A percentile compares a stretch with the other conserved stretches of the same genome.
Evolutionary conservation across 2,797 vertebrate species (phyloP).

Genomic region (Loris lydekkerianus): DNA sequence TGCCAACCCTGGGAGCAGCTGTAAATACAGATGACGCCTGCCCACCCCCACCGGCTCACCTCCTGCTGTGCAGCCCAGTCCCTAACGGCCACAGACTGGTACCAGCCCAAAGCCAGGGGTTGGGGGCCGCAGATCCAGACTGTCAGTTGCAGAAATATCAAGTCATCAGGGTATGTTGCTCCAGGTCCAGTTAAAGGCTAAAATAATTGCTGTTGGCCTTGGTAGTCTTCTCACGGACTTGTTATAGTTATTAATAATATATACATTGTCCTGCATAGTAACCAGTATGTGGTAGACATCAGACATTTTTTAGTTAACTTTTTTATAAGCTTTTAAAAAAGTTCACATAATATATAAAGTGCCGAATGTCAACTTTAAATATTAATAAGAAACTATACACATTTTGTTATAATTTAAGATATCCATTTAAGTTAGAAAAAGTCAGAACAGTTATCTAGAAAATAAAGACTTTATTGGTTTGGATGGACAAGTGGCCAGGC

Average conservation of each 20-base stretch:
- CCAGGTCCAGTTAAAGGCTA: background rate
- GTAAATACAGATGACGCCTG: too few relatives aligned
- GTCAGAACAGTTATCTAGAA: background rate
- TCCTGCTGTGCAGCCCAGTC: too few relatives aligned
- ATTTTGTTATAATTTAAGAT: background rate
- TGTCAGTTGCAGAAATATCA: background rate
- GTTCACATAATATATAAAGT: background rate
- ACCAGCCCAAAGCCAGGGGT: too few relatives aligned
- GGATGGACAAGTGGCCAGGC: background rate
- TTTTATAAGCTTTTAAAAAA: background rate
- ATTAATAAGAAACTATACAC: background rate
- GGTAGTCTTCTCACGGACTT: background rate
- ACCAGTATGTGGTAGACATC: background rate
- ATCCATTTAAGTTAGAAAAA: background rate
- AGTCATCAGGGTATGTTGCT: background rate
- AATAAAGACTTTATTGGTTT: conserved; percentile 20
- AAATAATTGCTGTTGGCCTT: background rate
- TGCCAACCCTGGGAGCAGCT: too few relatives aligned
- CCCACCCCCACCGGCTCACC: too few relatives aligned
- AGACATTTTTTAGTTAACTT: background rate
- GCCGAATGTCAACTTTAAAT: conserved; percentile 8
- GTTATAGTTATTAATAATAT: background rate
- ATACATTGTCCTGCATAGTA: background rate
- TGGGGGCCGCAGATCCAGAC: background rate
- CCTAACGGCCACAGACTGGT: too few relatives aligned